These are phyloP conservation scores for Colossoma macropomum DNA, from an alignment of 2,113 vertebrate species.

Conservation along the genomic window DNA sequence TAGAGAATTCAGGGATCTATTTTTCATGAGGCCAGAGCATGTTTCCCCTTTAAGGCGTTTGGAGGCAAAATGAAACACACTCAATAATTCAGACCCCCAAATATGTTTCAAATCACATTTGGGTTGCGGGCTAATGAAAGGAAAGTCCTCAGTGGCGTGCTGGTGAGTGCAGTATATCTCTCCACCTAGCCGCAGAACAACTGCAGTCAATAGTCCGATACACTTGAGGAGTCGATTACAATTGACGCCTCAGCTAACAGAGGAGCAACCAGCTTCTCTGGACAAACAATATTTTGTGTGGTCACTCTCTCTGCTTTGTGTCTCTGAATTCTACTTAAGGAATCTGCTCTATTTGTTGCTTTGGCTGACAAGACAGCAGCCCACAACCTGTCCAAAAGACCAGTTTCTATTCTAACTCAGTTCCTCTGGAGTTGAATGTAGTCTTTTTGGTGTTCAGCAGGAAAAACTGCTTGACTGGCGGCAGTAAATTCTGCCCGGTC, in stretches of 20 bases:
- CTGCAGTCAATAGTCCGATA: neutral
- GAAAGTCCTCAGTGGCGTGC: conserved; percentile 4
- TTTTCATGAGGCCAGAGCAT: conserved; percentile 61
- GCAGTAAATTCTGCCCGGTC: neutral
- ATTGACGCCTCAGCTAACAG: neutral
- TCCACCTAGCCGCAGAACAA: neutral
- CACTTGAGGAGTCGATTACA: neutral
- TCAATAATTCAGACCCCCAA: conserved; percentile 64
- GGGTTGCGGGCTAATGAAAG: conserved; percentile 25
- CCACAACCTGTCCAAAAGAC: too few relatives aligned
- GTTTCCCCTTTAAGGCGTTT: conserved; percentile 56
- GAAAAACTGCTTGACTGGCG: neutral
- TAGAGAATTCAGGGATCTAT: conserved; percentile 46
- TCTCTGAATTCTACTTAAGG: neutral
- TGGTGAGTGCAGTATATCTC: neutral
- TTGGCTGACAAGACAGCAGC: neutral
- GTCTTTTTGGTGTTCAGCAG: neutral
- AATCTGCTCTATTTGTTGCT: neutral
- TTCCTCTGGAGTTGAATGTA: too few relatives aligned
- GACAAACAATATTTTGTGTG: neutral
- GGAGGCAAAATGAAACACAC: conserved; percentile 56
- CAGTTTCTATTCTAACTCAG: too few relatives aligned
- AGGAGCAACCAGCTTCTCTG: neutral
- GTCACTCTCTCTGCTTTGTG: neutral
- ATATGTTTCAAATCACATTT: conserved; percentile 45